Base-by-base conservation (phyloP, 2,113 vertebrate species). In the Cranoglanis bouderius region DNA sequence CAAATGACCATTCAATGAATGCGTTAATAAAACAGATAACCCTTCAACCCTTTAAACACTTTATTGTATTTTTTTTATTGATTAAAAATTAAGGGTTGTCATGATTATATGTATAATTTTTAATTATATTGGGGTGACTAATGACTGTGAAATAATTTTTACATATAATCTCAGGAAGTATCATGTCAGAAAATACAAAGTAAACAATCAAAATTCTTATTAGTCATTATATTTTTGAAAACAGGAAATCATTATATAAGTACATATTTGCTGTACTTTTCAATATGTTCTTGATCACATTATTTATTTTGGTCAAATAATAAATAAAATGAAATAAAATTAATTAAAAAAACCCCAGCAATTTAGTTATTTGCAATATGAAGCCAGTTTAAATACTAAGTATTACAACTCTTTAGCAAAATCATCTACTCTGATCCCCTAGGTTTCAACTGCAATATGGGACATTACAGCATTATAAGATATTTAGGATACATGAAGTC, bases 251-350 rank as follows among this genome's bases (percentile, higher is more conserved):
- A 67, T 53, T 82, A 72, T 49, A 86, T 51, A 65, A 46, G 32
- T 40, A 63, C 49, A 86, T 78, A 86, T 77, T 14, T 72, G 9
- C 24, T 40, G 26, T 51, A 35, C 24, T 29, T 87, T 65, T 82
- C 49, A 38, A 40, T 49, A 95, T 94, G 91, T 93, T 94, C 94
- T 94, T 95, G 95, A 95, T 95, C 75, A 88, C 70, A 96, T 94
- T 67, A 94, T 93, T 94, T 96, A 96, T 85, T 85, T 24, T 83
- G 13, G 38, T 87, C 81, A 90, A 90, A 61, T 61, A 61, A 43
- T 83, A 83, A 38, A 61, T 61, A 83, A 29, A 86, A 96, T 96
- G 96, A 96, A 96, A 95, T 92, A 95, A 96, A 96, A 94, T 95
- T 95, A 94, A 95, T 95, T 96, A 51, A 88, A 82, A 82, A 9